Evolutionary conservation across 2,113 vertebrate genomes (phyloP).

Genomic region (Dipodomys ordii): DNA sequence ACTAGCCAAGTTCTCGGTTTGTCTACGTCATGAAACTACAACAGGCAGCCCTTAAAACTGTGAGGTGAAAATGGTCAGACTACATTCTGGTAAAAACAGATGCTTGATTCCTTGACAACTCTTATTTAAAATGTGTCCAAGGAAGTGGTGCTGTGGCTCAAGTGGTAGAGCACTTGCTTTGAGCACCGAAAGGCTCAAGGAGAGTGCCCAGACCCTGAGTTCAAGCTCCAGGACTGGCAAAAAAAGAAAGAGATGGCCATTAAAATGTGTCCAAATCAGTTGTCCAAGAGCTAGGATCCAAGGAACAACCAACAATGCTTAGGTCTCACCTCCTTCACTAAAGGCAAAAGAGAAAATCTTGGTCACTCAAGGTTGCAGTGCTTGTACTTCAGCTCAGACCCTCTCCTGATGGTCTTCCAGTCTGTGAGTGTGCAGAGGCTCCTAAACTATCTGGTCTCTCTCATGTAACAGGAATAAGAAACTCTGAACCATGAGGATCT

Average conservation of each 20-base stretch:
- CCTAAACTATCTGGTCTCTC: too few species aligned
- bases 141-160: too few species aligned
- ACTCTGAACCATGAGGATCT: not conserved
- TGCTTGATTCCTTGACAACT: conserved; percentile 47
- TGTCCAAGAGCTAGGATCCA: not conserved
- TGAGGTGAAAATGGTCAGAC: conserved; percentile 96
- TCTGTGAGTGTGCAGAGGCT: not conserved
- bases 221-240: too few species aligned
- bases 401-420: not conserved
- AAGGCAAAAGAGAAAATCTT: not conserved
- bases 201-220: too few species aligned
- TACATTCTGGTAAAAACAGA: conserved; percentile 92
- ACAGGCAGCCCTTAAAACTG: conserved; percentile 94
- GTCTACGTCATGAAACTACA: conserved; percentile 96
- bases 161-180: too few species aligned
- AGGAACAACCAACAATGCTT: not conserved
- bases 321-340: not conserved
- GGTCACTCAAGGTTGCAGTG: not conserved
- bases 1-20: conserved; percentile 96
- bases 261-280: conserved; percentile 1
- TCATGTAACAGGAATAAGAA: not conserved
- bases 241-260: too few species aligned
- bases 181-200: too few species aligned
- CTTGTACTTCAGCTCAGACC: not conserved
- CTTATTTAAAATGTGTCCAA: not conserved